A percentile compares a stretch with the other conserved stretches of the same genome.
These are phyloP conservation scores for Aphelocoma coerulescens DNA, from an alignment of 2,113 vertebrate species.

Conservation along the genomic window DNA sequence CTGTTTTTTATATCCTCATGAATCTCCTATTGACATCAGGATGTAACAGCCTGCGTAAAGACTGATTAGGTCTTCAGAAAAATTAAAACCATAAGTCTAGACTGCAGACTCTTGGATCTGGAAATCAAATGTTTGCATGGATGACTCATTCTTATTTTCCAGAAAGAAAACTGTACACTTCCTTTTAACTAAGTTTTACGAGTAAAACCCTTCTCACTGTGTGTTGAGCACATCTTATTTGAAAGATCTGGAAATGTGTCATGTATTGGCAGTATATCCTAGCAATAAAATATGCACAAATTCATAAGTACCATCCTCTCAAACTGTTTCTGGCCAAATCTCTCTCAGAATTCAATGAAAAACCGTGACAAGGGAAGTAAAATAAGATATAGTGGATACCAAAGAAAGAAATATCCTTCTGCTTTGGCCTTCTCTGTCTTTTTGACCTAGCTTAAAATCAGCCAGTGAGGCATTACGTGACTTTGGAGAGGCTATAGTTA, in stretches of 20 bases:
- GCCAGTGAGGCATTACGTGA: neutral
- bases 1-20: conserved; percentile 24
- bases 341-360: neutral
- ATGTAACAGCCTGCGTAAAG: conserved; percentile 24
- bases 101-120: conserved; percentile 41
- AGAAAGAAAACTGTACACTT: conserved; percentile 21
- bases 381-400: neutral
- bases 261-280: neutral
- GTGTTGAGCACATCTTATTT: neutral
- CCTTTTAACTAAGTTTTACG: conserved; percentile 24
- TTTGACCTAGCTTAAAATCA: neutral
- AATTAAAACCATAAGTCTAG: conserved; percentile 56
- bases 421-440: neutral
- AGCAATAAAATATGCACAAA: conserved; percentile 36
- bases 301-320: neutral
- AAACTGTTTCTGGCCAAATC: conserved; percentile 15
- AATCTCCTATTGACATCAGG: conserved; percentile 38
- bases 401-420: neutral
- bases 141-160: conserved; percentile 58
- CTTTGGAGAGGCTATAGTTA: neutral
- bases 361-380: neutral
- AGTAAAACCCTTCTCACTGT: conserved; percentile 7
- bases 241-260: conserved; percentile 16
- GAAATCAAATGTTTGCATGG: conserved; percentile 47
- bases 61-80: conserved; percentile 45